A percentile compares a stretch with the other conserved stretches of the same genome.
Conservation (phyloP, 2,888 invertebrate genomes). For the Anticlea derivata region DNA sequence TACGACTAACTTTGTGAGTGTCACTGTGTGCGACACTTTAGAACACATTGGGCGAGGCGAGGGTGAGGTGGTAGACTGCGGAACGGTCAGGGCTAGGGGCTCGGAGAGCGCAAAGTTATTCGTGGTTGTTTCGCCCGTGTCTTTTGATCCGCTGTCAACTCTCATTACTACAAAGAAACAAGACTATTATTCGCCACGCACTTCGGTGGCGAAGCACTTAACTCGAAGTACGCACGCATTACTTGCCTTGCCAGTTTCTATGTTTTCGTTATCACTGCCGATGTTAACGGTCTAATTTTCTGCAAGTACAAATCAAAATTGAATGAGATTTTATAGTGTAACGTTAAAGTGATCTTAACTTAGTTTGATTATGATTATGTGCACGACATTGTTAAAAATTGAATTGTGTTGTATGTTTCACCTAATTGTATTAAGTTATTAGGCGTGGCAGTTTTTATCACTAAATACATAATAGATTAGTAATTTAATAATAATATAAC, state of each 20-base stretch:
- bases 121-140: constrained; percentile 56
- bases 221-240: constrained; percentile 75
- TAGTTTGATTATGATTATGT: constrained; percentile 78
- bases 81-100: constrained; percentile 5
- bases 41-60: neutral
- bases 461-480: constrained; percentile 68
- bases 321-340: constrained; percentile 81
- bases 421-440: constrained; percentile 78
- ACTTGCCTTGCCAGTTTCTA: constrained; percentile 82
- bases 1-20: constrained; percentile 71
- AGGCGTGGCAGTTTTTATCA: constrained; percentile 78
- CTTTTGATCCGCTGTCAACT: constrained; percentile 75
- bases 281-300: constrained; percentile 74
- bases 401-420: constrained; percentile 81
- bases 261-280: constrained; percentile 78
- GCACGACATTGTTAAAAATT: constrained; percentile 80
- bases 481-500: constrained; percentile 62
- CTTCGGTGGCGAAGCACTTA: constrained; percentile 33
- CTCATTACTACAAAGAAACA: constrained; percentile 76
- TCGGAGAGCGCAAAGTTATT: constrained; percentile 55
- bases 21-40: constrained; percentile 14
- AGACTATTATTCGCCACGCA: constrained; percentile 42
- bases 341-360: constrained; percentile 80
- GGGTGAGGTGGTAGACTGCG: constrained; percentile 5
- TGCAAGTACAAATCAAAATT: constrained; percentile 83